Evolutionary conservation across 2,113 vertebrate species (phyloP).

Genomic region (Rallus limicola): DNA sequence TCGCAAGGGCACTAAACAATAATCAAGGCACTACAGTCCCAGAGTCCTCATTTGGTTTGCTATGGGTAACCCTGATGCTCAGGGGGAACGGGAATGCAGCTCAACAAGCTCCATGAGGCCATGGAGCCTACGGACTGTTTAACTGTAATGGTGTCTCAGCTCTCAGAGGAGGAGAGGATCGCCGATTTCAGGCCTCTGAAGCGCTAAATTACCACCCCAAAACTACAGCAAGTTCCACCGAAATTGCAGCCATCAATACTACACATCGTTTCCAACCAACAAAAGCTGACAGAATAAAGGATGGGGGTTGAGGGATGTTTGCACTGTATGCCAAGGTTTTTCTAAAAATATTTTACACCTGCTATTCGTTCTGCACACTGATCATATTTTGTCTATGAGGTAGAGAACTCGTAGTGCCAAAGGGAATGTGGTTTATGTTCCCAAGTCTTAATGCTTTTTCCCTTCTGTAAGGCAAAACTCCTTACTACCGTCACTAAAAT

Average conservation of each 20-base stretch:
- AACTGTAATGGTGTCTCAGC: background rate
- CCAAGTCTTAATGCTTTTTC: constrained; percentile 64
- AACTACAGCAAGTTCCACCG: background rate
- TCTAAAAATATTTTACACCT: constrained; percentile 80
- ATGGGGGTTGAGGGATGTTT: background rate
- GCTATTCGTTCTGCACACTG: constrained; percentile 63
- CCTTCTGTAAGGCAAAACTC: constrained; percentile 60
- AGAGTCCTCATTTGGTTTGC: background rate
- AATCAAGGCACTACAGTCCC: background rate
- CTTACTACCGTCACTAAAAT: constrained; percentile 43
- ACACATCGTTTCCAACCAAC: background rate
- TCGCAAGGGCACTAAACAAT: background rate
- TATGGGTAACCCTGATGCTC: background rate
- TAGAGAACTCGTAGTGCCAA: constrained; percentile 47
- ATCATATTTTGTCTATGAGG: constrained; percentile 77
- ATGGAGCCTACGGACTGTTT: background rate
- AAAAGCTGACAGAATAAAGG: constrained; percentile 5
- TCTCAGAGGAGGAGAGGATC: background rate
- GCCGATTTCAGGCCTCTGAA: background rate
- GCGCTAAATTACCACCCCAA: background rate
- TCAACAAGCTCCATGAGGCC: background rate
- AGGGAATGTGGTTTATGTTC: constrained; percentile 63
- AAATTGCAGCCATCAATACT: background rate
- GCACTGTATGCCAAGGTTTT: constrained; percentile 47
- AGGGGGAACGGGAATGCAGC: background rate